Conservation (phyloP, 2,888 invertebrate species). For the Meteorus colon region DNA sequence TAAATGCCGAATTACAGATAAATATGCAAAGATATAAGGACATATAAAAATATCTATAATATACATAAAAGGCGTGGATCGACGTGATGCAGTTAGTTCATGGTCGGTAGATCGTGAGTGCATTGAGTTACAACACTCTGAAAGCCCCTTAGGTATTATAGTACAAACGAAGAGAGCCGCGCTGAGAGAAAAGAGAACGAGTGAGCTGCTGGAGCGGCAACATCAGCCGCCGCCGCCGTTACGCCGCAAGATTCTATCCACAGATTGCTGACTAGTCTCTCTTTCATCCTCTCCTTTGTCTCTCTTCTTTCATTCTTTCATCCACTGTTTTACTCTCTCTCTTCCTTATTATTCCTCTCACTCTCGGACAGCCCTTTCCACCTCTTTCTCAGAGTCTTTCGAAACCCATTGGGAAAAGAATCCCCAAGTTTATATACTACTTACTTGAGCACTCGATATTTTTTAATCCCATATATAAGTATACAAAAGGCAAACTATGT, state of each 20-base stretch:
- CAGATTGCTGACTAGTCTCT: slow-evolving; percentile 53
- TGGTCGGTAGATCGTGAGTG: slow-evolving; percentile 56
- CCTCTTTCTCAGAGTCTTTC: slow-evolving; percentile 9
- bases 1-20: neutral
- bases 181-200: neutral
- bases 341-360: neutral
- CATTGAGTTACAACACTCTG: slow-evolving; percentile 59
- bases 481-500: neutral
- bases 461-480: slow-evolving; percentile 9
- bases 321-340: neutral
- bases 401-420: slow-evolving; percentile 10
- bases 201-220: slow-evolving; percentile 39
- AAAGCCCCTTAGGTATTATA: slow-evolving; percentile 33
- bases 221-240: slow-evolving; percentile 53
- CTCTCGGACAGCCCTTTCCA: neutral
- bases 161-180: slow-evolving; percentile 39
- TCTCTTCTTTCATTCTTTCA: slow-evolving; percentile 2
- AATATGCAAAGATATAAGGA: neutral
- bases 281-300: neutral
- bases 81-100: slow-evolving; percentile 54
- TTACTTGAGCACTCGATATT: neutral
- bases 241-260: slow-evolving; percentile 56
- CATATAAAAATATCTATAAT: slow-evolving; percentile 47
- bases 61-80: slow-evolving; percentile 52
- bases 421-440: slow-evolving; percentile 3